phyloP scores from a whole-genome alignment of 2,888 invertebrate species.

The Mimas tiliae region DNA sequence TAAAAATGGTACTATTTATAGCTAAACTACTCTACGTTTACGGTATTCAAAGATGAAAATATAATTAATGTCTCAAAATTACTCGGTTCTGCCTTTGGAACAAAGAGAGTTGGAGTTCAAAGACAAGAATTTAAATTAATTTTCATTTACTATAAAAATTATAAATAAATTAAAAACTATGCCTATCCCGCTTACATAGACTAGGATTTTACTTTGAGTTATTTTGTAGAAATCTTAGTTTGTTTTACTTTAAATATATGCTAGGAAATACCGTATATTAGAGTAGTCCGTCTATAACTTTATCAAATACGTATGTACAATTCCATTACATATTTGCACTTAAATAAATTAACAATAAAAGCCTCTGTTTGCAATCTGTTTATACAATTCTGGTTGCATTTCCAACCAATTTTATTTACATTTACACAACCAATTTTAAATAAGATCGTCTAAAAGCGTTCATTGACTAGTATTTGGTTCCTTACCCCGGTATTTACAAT shows the following conservation, averaged over 20 bases:
- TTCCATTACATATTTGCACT: conserved; percentile 53
- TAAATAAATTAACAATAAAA: conserved; percentile 69
- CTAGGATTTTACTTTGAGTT: too few species aligned
- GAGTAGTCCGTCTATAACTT: conserved; percentile 36
- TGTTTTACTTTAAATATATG: background rate
- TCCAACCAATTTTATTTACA: conserved; percentile 68
- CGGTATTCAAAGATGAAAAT: conserved; percentile 31
- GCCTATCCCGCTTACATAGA: too few species aligned
- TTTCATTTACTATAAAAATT: too few species aligned
- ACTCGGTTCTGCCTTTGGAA: too few species aligned
- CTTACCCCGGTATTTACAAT: conserved; percentile 7
- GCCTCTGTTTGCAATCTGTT: conserved; percentile 51
- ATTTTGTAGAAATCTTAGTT: too few species aligned
- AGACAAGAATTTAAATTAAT: too few species aligned
- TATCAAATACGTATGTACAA: conserved; percentile 53
- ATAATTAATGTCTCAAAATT: background rate
- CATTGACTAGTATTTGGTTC: background rate
- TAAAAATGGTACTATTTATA: conserved; percentile 58
- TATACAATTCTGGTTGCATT: conserved; percentile 50
- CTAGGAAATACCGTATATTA: conserved; percentile 37
- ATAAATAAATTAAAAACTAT: too few species aligned
- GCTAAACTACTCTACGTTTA: conserved; percentile 30
- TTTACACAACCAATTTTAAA: conserved; percentile 75
- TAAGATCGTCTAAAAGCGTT: conserved; percentile 57
- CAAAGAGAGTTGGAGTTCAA: too few species aligned